These are phyloP conservation scores for Rhingia rostrata DNA, from an alignment of 2,888 invertebrate genomes.

Conservation along the genomic window DNA sequence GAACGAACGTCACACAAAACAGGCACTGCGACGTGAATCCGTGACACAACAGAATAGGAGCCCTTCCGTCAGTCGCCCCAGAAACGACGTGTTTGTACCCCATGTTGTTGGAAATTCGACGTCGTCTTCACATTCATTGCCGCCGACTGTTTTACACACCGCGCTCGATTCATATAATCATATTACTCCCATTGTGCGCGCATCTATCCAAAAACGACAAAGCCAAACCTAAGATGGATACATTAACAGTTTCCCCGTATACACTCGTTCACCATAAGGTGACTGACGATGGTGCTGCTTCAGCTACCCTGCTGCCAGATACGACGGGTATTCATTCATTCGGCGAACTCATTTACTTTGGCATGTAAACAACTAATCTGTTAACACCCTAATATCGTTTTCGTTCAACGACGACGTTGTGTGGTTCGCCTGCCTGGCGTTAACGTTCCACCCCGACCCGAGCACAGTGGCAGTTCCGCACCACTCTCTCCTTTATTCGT, in stretches of 20 bases:
- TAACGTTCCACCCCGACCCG: slow-evolving; percentile 27
- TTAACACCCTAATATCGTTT: slow-evolving; percentile 80
- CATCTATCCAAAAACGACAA: slow-evolving; percentile 53
- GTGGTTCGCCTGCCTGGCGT: slow-evolving; percentile 40
- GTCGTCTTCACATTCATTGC: slow-evolving; percentile 54
- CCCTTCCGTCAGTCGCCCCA: slow-evolving; percentile 59
- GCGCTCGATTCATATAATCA: slow-evolving; percentile 67
- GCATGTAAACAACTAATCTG: slow-evolving; percentile 83
- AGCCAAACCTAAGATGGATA: slow-evolving; percentile 60
- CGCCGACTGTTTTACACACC: slow-evolving; percentile 51
- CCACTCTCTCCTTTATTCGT: slow-evolving; percentile 23
- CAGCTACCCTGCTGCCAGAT: slow-evolving; percentile 41
- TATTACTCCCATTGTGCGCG: slow-evolving; percentile 68
- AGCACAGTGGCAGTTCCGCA: slow-evolving; percentile 49
- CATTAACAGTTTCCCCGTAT: slow-evolving; percentile 48
- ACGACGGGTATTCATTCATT: slow-evolving; percentile 66
- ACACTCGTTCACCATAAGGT: slow-evolving; percentile 33
- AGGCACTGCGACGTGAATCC: slow-evolving; percentile 53
- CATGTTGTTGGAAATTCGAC: slow-evolving; percentile 61
- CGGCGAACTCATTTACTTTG: slow-evolving; percentile 81
- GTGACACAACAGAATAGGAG: slow-evolving; percentile 63
- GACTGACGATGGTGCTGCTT: slow-evolving; percentile 22
- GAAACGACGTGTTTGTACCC: slow-evolving; percentile 43
- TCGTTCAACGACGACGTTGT: slow-evolving; percentile 37
- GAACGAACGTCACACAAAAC: slow-evolving; percentile 62